Percentiles rank a stretch among this genome's conserved stretches.
Conservation (phyloP, 2,888 invertebrate species). For the Syrphus vitripennis region DNA sequence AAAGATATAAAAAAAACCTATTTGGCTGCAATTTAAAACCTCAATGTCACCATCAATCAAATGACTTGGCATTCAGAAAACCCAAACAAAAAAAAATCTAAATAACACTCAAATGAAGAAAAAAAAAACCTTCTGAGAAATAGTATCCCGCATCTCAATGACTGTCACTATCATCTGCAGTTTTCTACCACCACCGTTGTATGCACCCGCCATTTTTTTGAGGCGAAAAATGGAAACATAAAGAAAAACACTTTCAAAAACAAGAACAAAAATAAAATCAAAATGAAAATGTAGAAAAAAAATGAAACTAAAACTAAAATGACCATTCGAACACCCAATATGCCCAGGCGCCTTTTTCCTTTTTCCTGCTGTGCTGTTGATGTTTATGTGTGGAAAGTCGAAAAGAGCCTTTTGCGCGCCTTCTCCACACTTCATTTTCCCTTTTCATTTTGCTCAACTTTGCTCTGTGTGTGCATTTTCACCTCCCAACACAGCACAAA, state of each 20-base stretch:
- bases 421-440: slow-evolving; percentile 10
- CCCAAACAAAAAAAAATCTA: neutral
- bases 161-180: slow-evolving; percentile 63
- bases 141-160: slow-evolving; percentile 59
- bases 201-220: slow-evolving; percentile 56
- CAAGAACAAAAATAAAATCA: slow-evolving; percentile 16
- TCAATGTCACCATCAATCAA: slow-evolving; percentile 68
- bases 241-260: slow-evolving; percentile 37
- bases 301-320: slow-evolving; percentile 11
- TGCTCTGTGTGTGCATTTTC: slow-evolving; percentile 45
- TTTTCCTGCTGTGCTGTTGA: neutral
- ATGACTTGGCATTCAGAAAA: slow-evolving; percentile 11
- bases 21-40: slow-evolving; percentile 55
- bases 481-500: slow-evolving; percentile 7
- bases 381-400: slow-evolving; percentile 36
- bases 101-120: neutral
- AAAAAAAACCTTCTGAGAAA: slow-evolving; percentile 5
- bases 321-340: slow-evolving; percentile 60
- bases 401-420: slow-evolving; percentile 54
- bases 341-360: slow-evolving; percentile 44
- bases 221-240: slow-evolving; percentile 18
- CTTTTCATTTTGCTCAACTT: neutral
- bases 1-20: neutral
- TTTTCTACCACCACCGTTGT: neutral
- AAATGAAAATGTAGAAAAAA: neutral